phyloP scores from a whole-genome alignment of 1,140 invertebrate species.

The Stegodyphus dumicola region DNA sequence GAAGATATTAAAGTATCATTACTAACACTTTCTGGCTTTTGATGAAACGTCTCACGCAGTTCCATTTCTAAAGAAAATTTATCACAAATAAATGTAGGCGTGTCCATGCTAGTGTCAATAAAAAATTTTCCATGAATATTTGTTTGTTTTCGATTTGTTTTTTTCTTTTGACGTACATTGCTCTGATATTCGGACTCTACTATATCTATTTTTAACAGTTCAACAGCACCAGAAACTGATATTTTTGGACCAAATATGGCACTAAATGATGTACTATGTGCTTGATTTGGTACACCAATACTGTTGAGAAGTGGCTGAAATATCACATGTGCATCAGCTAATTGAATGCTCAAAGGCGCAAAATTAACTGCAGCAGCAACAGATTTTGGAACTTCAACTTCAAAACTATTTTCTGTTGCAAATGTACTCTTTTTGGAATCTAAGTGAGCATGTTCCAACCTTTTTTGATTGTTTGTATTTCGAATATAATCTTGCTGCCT shows the following conservation, averaged over 20 bases:
- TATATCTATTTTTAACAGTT: conserved; percentile 91
- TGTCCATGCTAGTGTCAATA: conserved; percentile 72
- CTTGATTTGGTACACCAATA: conserved; percentile 79
- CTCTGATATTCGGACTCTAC: conserved; percentile 76
- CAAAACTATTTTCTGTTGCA: conserved; percentile 64
- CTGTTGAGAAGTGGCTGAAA: conserved; percentile 88
- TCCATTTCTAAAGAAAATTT: conserved; percentile 89
- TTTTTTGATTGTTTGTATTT: conserved; percentile 60
- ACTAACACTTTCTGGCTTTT: conserved; percentile 25
- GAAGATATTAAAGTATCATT: conserved; percentile 41
- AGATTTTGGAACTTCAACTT: conserved; percentile 63
- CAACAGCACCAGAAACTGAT: conserved; percentile 86
- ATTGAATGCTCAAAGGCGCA: conserved; percentile 76
- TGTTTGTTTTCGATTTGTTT: conserved; percentile 39
- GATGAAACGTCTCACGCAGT: conserved; percentile 76
- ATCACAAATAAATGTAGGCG: conserved; percentile 91
- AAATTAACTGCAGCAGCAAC: conserved; percentile 63
- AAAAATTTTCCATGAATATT: conserved; percentile 60
- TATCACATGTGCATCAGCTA: conserved; percentile 91
- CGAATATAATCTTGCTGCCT: conserved; percentile 80
- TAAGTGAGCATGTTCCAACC: conserved; percentile 65
- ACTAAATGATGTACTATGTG: conserved; percentile 76
- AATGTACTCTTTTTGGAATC: conserved; percentile 74
- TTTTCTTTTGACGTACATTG: conserved; percentile 49
- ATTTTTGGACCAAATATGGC: conserved; percentile 90